Conservation (phyloP, 2,113 vertebrate species). For the Odobenus rosmarus region DNA sequence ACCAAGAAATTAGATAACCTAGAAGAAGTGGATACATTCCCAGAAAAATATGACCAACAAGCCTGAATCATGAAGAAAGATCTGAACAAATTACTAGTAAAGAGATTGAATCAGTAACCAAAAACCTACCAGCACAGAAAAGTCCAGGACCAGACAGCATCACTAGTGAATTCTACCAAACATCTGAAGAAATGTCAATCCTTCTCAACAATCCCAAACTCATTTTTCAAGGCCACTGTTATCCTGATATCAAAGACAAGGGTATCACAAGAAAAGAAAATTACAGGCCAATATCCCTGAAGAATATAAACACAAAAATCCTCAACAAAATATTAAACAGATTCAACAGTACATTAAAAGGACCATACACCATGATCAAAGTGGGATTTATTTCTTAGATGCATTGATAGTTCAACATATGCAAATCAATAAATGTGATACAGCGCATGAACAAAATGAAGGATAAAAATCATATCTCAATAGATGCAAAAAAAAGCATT, state of each 20-base stretch:
- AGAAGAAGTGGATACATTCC: not conserved
- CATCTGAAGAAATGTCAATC: not conserved
- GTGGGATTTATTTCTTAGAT: not conserved
- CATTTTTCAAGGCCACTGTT: not conserved
- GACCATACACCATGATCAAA: not conserved
- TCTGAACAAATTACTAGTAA: not conserved
- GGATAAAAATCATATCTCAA: not conserved
- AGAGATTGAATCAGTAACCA: not conserved
- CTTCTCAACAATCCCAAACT: not conserved
- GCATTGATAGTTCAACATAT: not conserved
- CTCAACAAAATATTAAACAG: not conserved
- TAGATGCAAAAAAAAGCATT: not conserved
- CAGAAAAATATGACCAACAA: not conserved
- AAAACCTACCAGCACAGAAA: not conserved
- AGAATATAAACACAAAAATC: not conserved
- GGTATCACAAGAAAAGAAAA: not conserved
- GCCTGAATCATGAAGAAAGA: not conserved
- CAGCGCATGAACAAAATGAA: not conserved
- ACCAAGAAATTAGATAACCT: not conserved
- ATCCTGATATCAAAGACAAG: not conserved
- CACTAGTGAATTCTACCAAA: not conserved
- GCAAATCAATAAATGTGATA: not conserved
- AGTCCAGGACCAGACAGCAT: not conserved
- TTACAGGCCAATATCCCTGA: not conserved
- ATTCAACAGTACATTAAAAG: not conserved